phyloP scores from a whole-genome alignment of 2,797 vertebrate species.

The Girardinus metallicus region DNA sequence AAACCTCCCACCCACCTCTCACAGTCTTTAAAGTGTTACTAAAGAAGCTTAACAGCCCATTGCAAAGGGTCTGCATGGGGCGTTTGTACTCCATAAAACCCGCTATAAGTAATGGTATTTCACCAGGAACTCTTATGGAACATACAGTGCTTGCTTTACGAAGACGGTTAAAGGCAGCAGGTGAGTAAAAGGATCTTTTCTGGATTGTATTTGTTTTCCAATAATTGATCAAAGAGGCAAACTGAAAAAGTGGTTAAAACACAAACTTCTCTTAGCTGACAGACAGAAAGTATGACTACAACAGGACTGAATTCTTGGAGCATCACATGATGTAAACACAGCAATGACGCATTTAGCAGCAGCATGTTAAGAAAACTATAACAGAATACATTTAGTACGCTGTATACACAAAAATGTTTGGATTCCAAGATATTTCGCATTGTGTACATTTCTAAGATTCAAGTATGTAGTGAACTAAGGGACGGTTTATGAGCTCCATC shows the following conservation, averaged over 20 bases:
- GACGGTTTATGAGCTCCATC: too few species aligned
- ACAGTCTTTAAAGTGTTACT: slow-evolving; percentile 63
- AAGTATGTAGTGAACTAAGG: not conserved
- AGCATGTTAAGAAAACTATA: not conserved
- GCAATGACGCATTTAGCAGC: not conserved
- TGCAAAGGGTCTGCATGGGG: slow-evolving; percentile 57
- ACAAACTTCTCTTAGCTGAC: slow-evolving; percentile 2
- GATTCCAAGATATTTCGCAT: not conserved
- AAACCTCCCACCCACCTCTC: slow-evolving; percentile 57
- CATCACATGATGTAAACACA: not conserved
- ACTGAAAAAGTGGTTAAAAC: slow-evolving; percentile 25
- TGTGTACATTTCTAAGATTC: not conserved
- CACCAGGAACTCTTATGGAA: slow-evolving; percentile 38
- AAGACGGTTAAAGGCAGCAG: slow-evolving; percentile 37
- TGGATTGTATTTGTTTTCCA: slow-evolving; percentile 29
- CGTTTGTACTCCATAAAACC: slow-evolving; percentile 56
- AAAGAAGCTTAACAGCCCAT: slow-evolving; percentile 71
- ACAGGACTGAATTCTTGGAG: not conserved
- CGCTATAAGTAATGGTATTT: slow-evolving; percentile 41
- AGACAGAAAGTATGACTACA: not conserved
- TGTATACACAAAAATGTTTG: not conserved
- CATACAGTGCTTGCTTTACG: slow-evolving; percentile 31
- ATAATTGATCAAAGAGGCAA: slow-evolving; percentile 30
- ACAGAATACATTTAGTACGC: too few species aligned
- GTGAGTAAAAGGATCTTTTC: slow-evolving; percentile 57